Evolutionary conservation across 2,113 vertebrate species (phyloP).

Genomic region (Cisticola juncidis): DNA sequence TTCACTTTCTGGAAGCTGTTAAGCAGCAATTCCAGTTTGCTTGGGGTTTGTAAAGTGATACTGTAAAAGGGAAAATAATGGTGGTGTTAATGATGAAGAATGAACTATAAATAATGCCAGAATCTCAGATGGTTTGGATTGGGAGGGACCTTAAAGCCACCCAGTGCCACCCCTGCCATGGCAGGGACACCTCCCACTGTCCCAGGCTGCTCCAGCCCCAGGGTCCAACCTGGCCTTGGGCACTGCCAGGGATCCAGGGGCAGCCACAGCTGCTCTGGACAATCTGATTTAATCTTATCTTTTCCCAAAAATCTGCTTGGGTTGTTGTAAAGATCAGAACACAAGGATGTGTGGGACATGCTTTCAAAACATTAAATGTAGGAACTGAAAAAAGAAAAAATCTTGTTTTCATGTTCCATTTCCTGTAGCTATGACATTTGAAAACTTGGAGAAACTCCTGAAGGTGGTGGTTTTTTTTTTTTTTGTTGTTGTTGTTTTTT

Average conservation of each 20-base stretch:
- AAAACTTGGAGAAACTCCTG: not conserved
- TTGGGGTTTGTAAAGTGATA: not conserved
- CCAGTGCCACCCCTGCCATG: not conserved
- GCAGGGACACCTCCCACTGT: not conserved
- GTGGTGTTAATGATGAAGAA: not conserved
- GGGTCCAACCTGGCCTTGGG: not conserved
- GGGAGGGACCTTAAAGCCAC: accelerated
- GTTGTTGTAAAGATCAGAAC: not conserved
- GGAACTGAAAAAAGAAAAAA: not conserved
- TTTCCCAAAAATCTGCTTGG: not conserved
- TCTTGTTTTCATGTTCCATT: not conserved
- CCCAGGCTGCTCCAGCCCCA: not conserved
- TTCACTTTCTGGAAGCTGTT: not conserved
- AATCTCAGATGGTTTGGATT: not conserved
- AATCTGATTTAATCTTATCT: not conserved
- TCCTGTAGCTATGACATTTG: not conserved
- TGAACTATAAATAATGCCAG: not conserved
- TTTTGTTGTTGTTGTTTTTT: too few relatives aligned
- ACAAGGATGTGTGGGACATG: not conserved
- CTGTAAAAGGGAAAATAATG: not conserved
- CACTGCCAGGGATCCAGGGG: not conserved
- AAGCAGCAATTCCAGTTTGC: not conserved
- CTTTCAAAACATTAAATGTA: not conserved
- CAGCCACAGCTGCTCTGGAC: not conserved
- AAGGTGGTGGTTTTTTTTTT: not conserved